These are phyloP conservation scores for Orthonychiurus folsomi DNA, from an alignment of 2,888 invertebrate species.

Conservation along the genomic window DNA sequence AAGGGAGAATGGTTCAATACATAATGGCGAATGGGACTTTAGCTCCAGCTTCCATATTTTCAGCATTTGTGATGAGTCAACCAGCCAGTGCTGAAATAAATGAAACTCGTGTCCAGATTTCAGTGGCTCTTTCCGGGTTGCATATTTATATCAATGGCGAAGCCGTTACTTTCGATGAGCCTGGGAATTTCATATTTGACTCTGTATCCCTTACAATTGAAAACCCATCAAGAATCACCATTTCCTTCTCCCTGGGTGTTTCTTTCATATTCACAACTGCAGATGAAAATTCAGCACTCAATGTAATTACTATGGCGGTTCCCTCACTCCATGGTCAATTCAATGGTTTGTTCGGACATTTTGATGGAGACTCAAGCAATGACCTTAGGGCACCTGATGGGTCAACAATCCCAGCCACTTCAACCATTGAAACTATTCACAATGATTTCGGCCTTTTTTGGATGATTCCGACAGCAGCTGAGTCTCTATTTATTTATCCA, in stretches of 20 bases:
- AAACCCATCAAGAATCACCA: not conserved
- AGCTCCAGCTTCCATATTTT: no score
- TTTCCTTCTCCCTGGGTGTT: not conserved
- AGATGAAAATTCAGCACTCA: not conserved
- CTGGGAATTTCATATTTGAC: not conserved
- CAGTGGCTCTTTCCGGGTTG: not conserved
- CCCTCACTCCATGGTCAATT: not conserved
- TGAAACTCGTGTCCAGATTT: not conserved
- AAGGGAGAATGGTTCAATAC: not conserved
- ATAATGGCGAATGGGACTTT: no score
- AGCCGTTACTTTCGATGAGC: not conserved
- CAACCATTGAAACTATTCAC: not conserved
- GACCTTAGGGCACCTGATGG: not conserved
- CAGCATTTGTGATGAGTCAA: not conserved
- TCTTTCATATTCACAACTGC: not conserved
- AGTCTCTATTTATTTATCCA: not conserved
- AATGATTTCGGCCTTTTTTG: not conserved
- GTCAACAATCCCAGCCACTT: not conserved
- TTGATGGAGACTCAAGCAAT: not conserved
- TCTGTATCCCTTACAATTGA: not conserved
- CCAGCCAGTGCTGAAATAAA: not conserved
- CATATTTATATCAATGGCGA: not conserved
- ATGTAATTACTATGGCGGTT: not conserved
- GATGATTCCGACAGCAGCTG: not conserved
- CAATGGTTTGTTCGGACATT: constrained; percentile 1